Percentiles rank a stretch among this genome's conserved stretches.
Conservation (phyloP, 1,140 invertebrate species). For the Lordiphosa clarofinis region DNA sequence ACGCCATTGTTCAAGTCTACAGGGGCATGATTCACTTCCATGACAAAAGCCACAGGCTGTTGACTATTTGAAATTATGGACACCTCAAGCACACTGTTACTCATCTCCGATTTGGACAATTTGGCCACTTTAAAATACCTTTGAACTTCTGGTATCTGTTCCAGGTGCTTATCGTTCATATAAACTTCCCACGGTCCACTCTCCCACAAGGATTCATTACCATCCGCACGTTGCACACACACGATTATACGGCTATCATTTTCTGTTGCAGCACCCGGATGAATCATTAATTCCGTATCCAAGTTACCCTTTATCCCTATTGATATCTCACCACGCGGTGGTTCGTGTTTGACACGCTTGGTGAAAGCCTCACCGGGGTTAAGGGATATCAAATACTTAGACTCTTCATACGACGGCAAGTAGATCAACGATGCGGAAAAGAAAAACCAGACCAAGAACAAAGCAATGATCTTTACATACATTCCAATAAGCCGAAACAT, state of each 20-base stretch:
- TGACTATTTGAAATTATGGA: not conserved
- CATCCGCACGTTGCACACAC: not conserved
- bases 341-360: not conserved
- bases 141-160: not conserved
- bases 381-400: not conserved
- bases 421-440: not conserved
- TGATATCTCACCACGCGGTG: not conserved
- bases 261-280: not conserved
- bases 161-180: not conserved
- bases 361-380: not conserved
- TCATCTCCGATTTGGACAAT: not conserved
- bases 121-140: not conserved
- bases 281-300: not conserved
- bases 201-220: not conserved
- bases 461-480: not conserved
- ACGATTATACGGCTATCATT: not conserved
- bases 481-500: not conserved
- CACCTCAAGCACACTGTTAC: not conserved
- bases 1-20: conserved; percentile 80
- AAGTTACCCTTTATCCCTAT: not conserved
- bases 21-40: conserved; percentile 12
- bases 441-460: not conserved
- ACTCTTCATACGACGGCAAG: not conserved
- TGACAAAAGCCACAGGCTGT: conserved; percentile 8
- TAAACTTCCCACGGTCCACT: not conserved